phyloP scores from a whole-genome alignment of 1,140 invertebrate genomes.

The Atopsyche davidsoni region DNA sequence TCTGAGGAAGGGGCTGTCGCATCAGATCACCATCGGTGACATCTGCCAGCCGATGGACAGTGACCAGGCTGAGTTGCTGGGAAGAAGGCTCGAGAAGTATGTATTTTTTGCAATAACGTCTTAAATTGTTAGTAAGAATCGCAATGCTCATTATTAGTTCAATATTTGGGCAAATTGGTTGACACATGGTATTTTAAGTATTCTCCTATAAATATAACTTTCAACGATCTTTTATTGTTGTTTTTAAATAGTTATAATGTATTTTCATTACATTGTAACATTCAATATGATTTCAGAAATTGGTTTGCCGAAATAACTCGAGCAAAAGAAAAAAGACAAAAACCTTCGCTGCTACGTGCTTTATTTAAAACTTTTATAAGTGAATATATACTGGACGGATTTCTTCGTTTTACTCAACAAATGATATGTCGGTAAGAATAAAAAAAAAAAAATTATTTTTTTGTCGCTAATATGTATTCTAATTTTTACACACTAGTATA shows the following conservation, averaged over 20 bases:
- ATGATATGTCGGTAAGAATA: constrained; percentile 7
- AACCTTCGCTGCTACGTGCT: constrained; percentile 1
- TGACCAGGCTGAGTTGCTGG: constrained; percentile 37
- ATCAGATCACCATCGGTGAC: constrained; percentile 36
- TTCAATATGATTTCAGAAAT: constrained; percentile 13
- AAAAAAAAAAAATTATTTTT: not conserved
- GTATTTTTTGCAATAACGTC: constrained; percentile 13
- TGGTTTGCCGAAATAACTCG: constrained; percentile 4
- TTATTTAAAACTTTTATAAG: constrained; percentile 4
- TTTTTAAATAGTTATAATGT: not conserved
- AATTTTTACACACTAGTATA: not conserved
- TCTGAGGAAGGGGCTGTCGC: constrained; percentile 34
- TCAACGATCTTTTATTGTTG: not conserved
- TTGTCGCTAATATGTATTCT: too few relatives aligned
- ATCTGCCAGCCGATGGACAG: constrained; percentile 35
- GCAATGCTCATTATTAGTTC: not conserved
- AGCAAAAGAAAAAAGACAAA: not conserved
- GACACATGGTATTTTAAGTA: not conserved
- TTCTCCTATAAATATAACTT: not conserved
- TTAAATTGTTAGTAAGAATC: not conserved
- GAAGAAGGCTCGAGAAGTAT: constrained; percentile 40
- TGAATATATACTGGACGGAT: constrained; percentile 6
- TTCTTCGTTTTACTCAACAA: constrained; percentile 7
- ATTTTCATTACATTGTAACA: not conserved
- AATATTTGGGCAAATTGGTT: not conserved